phyloP scores from a whole-genome alignment of 2,113 vertebrate species.

The Myotis davidii region DNA sequence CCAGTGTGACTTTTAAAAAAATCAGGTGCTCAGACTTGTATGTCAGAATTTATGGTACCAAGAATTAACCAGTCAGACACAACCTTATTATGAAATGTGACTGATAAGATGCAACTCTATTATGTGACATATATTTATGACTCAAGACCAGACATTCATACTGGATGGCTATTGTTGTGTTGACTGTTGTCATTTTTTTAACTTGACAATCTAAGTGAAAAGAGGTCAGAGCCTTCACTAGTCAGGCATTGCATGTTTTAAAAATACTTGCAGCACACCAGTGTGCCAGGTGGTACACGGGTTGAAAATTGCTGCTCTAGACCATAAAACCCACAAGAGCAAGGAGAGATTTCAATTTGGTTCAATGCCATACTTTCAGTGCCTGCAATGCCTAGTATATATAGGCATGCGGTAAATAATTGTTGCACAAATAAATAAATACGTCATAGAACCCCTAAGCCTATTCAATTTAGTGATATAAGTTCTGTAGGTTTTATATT shows the following conservation, averaged over 20 bases:
- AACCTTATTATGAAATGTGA: background rate
- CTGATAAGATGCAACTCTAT: background rate
- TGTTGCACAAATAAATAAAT: background rate
- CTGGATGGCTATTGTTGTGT: background rate
- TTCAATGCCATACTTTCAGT: background rate
- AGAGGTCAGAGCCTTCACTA: background rate
- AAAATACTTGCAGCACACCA: background rate
- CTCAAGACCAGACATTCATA: background rate
- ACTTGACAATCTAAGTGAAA: background rate
- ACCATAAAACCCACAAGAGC: background rate
- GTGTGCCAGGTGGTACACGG: background rate
- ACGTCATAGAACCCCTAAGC: background rate
- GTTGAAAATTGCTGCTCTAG: background rate
- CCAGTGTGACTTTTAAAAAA: background rate
- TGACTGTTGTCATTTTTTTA: background rate
- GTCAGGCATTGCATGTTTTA: background rate
- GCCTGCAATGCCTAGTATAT: background rate
- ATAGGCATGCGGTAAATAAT: background rate
- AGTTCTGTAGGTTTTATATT: background rate
- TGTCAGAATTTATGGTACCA: background rate
- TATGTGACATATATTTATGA: background rate
- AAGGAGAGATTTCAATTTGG: background rate
- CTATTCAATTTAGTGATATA: background rate
- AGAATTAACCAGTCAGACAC: background rate
- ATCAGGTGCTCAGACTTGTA: background rate